Conservation (phyloP, 2,113 vertebrate species). For the Cygnus atratus region DNA sequence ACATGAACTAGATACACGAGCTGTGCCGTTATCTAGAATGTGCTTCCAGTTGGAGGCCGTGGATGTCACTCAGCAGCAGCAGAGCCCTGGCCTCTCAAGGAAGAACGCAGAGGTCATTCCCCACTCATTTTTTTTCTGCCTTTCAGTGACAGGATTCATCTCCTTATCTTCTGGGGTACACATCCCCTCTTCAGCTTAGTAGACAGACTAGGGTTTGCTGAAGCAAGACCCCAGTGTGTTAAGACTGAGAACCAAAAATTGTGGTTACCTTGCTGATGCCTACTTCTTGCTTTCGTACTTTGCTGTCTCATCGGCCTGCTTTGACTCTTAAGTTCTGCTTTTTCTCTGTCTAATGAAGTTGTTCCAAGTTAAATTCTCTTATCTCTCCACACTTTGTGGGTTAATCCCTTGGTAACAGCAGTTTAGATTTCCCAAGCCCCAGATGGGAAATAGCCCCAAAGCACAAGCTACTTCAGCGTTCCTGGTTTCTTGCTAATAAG, state of each 20-base stretch:
- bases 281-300: background rate
- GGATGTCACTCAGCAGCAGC: background rate
- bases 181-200: background rate
- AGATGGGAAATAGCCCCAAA: background rate
- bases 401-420: background rate
- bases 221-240: background rate
- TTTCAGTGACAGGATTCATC: background rate
- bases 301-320: background rate
- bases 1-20: fast-evolving
- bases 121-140: background rate
- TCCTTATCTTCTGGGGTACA: background rate
- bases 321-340: background rate
- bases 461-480: background rate
- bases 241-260: background rate
- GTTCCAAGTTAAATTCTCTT: background rate
- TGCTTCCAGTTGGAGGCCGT: background rate
- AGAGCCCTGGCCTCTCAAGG: background rate
- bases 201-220: background rate
- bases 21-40: background rate
- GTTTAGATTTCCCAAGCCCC: background rate
- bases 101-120: background rate
- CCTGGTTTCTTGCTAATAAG: background rate
- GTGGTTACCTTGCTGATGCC: background rate
- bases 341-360: background rate
- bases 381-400: background rate